These are phyloP conservation scores for Drosophila quinaria DNA, from an alignment of 2,888 invertebrate genomes.

Conservation along the genomic window DNA sequence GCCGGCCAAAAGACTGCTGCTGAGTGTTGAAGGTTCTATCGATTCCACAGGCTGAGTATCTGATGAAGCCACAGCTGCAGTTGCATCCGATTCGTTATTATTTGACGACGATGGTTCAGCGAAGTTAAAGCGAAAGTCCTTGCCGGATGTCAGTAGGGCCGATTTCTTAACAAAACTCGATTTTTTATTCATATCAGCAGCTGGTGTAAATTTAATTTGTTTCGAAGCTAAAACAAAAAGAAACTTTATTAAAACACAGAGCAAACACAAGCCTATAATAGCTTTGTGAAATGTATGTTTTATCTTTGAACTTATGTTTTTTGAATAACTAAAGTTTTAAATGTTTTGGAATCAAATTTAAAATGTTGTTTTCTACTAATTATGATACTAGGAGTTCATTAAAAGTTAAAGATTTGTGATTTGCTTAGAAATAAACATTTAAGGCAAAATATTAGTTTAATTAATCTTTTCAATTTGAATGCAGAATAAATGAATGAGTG, in stretches of 20 bases:
- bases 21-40: slow-evolving; percentile 10
- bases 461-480: no score
- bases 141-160: slow-evolving; percentile 86
- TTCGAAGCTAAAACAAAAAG: slow-evolving; percentile 61
- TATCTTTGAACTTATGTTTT: no score
- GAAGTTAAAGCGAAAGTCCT: slow-evolving; percentile 88
- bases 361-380: no score
- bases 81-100: neutral
- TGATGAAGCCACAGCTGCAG: neutral
- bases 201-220: slow-evolving; percentile 87
- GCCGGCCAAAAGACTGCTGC: slow-evolving; percentile 33
- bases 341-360: no score
- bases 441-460: no score
- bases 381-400: no score
- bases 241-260: no score
- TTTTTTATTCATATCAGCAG: slow-evolving; percentile 87
- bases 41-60: slow-evolving; percentile 44
- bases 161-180: slow-evolving; percentile 91
- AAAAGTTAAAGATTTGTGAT: no score
- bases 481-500: no score
- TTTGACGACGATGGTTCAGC: slow-evolving; percentile 71
- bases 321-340: no score
- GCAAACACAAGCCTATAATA: no score
- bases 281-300: no score
- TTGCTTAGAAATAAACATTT: neutral